Base-by-base conservation (phyloP, 2,113 vertebrate genomes). In the Daphoenositta chrysoptera region DNA sequence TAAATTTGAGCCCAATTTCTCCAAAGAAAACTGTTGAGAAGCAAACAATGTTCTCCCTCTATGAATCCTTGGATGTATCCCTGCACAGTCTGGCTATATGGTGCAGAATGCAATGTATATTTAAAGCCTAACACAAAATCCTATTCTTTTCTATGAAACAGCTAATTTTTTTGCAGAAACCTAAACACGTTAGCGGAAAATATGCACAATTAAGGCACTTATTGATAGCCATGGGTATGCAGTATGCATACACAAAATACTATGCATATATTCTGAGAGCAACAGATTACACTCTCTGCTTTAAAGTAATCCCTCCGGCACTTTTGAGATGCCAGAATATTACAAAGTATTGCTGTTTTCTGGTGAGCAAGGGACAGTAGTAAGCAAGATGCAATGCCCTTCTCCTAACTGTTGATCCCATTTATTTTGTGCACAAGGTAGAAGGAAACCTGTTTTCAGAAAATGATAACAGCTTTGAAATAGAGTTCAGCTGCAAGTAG, bases 401-500 rank as follows among this genome's bases (percentile, higher is more conserved):
- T 92, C 50, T 95, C 81, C 68, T 76, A 94, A 60, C 54, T n/a
- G n/a, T n/a, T 69, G 54, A 56, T 93, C 9, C 33, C 68, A 93
- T 95, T 82, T 54, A 48, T 92, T 97, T 89, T 91, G 76, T 93
- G 65, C 61, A 91, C 17, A 53, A 96, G 80, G 93, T 87, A 84
- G 83, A 95, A 97, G 56, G 56, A 89, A 94, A 71, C 45, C 65
- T 85, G 33, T 93, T 94, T 92, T 85, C 73, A 88, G 85, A 95
- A 96, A 94, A 93, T 83, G 71, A 86, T 85, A 91, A 61, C 56
- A 79, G 77, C 60, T 97, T 93, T 96, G 56, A 87, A 95, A 75
- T 33, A 51, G 69, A 89, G 50, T 73, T 90, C 72, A 96, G 79
- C 88, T 83, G 86, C 88, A 82, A 76, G 44, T 19, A 19, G 28